A percentile compares a stretch with the other conserved stretches of the same genome.
These are phyloP conservation scores for Sinocyclocheilus maitianheensis DNA, from an alignment of 2,113 vertebrate genomes.

Conservation along the genomic window DNA sequence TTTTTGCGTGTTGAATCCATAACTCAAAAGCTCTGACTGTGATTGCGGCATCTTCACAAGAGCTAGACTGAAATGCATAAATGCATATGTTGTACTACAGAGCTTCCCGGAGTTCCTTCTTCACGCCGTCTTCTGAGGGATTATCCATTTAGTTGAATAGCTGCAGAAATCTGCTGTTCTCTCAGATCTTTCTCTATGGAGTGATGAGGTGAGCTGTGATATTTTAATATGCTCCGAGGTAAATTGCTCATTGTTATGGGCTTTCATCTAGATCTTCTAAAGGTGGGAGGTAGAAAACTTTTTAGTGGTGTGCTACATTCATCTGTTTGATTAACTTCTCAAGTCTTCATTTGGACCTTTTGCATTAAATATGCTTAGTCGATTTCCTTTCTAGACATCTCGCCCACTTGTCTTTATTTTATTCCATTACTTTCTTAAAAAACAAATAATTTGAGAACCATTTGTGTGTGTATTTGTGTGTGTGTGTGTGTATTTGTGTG, in stretches of 20 bases:
- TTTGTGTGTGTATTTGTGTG: too few species aligned
- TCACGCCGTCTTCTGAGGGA: conserved; percentile 20
- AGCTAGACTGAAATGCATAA: conserved; percentile 29
- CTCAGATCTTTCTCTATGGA: conserved; percentile 36
- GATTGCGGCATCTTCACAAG: conserved; percentile 33
- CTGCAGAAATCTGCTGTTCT: conserved; percentile 28
- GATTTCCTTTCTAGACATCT: neutral
- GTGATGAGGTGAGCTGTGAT: conserved; percentile 26
- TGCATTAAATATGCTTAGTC: neutral
- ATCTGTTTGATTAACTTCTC: neutral
- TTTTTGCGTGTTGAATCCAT: conserved; percentile 52
- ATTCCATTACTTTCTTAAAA: neutral
- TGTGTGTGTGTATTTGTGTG: too few species aligned
- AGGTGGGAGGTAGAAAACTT: neutral
- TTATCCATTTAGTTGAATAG: conserved; percentile 46
- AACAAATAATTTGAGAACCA: too few species aligned
- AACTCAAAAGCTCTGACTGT: conserved; percentile 46
- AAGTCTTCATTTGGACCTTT: neutral
- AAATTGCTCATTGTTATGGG: conserved; percentile 14
- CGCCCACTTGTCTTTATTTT: neutral
- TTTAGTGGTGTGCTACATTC: neutral
- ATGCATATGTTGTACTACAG: conserved; percentile 31
- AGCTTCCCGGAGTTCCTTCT: conserved; percentile 24
- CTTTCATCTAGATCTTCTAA: neutral
- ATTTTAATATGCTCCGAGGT: conserved; percentile 19